These are phyloP conservation scores for Colinus virginianus DNA, from an alignment of 2,113 vertebrate species.

Conservation along the genomic window DNA sequence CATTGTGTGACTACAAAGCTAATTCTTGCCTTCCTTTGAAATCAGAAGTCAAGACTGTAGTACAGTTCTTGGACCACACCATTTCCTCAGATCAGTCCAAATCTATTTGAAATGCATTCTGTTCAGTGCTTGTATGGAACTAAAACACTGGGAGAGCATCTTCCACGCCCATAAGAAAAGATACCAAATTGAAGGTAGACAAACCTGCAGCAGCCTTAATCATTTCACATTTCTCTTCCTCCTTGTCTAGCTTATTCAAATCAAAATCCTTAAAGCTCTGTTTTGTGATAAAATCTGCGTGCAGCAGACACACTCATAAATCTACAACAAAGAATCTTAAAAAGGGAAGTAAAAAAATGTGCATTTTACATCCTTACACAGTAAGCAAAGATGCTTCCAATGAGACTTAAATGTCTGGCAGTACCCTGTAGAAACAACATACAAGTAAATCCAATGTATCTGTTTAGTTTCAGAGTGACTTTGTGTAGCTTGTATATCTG, in stretches of 20 bases:
- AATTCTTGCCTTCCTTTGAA: neutral
- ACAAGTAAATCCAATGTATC: neutral
- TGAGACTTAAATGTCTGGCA: neutral
- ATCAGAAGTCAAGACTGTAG: neutral
- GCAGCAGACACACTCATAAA: neutral
- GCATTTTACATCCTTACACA: neutral
- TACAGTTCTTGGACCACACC: neutral
- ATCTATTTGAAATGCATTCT: slow-evolving; percentile 36
- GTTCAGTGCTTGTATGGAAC: slow-evolving; percentile 47
- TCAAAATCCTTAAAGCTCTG: neutral
- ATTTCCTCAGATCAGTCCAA: slow-evolving; percentile 24
- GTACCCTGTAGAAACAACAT: neutral
- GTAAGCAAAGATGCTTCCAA: neutral
- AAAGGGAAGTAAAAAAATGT: neutral
- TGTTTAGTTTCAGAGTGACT: neutral
- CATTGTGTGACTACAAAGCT: neutral
- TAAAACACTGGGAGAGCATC: slow-evolving; percentile 9
- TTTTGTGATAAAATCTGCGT: neutral
- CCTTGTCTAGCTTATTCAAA: neutral
- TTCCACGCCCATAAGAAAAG: neutral
- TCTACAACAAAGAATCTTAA: neutral
- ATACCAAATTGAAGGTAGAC: neutral
- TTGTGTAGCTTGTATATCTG: fast-evolving
- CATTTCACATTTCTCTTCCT: neutral
- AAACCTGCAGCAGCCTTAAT: neutral